Evolutionary conservation across 1,140 invertebrate species (phyloP).

Genomic region (Aphaenogaster ashmeadi): DNA sequence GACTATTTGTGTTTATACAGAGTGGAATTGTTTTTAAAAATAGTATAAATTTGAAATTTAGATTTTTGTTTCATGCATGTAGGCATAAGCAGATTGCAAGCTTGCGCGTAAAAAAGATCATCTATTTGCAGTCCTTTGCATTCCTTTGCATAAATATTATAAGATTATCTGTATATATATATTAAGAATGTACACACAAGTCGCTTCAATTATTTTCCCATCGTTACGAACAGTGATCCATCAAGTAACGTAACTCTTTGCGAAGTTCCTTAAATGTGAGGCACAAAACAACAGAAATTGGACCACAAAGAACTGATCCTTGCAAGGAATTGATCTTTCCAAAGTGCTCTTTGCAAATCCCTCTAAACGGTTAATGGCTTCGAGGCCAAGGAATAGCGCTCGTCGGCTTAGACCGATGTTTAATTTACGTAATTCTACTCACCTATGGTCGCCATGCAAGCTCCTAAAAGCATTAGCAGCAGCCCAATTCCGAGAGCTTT

Average conservation of each 20-base stretch:
- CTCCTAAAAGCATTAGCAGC: conserved; percentile 94
- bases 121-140: neutral
- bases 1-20: neutral
- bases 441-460: conserved; percentile 97
- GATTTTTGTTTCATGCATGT: conserved; percentile 33
- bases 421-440: conserved; percentile 79
- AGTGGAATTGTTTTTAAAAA: conserved; percentile 13
- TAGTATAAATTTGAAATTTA: neutral
- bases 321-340: conserved; percentile 19
- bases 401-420: conserved; percentile 10
- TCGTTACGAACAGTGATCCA: neutral
- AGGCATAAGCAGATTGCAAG: conserved; percentile 33
- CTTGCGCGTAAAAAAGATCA: conserved; percentile 27
- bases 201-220: neutral
- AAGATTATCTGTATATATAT: neutral
- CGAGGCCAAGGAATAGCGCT: neutral
- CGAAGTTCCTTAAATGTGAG: neutral
- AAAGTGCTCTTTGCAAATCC: conserved; percentile 15
- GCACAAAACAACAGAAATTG: neutral
- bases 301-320: conserved; percentile 14
- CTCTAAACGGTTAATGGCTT: conserved; percentile 1
- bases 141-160: neutral
- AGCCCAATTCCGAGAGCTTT: conserved; percentile 94
- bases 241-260: neutral
- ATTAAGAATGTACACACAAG: conserved; percentile 12